Conservation (phyloP, 2,797 vertebrate species). For the Limnodromus scolopaceus region DNA sequence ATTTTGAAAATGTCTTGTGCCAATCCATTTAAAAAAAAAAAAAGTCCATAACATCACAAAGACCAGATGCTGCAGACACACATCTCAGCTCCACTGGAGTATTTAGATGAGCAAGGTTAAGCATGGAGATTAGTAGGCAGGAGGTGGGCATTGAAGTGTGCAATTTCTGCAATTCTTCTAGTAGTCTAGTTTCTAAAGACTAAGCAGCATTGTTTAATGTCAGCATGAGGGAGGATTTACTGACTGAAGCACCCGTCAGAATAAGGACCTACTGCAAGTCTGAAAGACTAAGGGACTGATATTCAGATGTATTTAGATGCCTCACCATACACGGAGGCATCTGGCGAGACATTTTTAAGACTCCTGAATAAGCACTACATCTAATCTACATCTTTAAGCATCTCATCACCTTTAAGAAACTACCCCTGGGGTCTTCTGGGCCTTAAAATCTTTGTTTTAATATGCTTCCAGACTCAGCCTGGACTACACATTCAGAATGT, state of each 20-base stretch:
- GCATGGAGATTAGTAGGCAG: slow-evolving; percentile 52
- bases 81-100: neutral
- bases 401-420: slow-evolving; percentile 1
- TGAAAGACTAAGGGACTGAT: slow-evolving; percentile 1
- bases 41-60: neutral
- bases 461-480: neutral
- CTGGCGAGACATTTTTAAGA: slow-evolving; percentile 10
- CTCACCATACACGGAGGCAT: neutral
- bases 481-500: neutral
- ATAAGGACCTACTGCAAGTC: slow-evolving; percentile 1
- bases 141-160: slow-evolving; percentile 51
- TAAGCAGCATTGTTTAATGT: slow-evolving; percentile 57
- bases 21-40: neutral
- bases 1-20: neutral
- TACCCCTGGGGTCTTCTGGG: neutral
- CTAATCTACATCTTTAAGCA: neutral
- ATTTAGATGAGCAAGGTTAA: slow-evolving; percentile 57
- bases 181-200: slow-evolving; percentile 14
- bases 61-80: slow-evolving; percentile 3
- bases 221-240: slow-evolving; percentile 63
- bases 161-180: slow-evolving; percentile 51
- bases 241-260: slow-evolving; percentile 39
- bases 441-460: neutral
- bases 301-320: slow-evolving; percentile 21
- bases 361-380: neutral